Conservation (phyloP, 2,888 invertebrate genomes). For the Lathronympha strigana region DNA sequence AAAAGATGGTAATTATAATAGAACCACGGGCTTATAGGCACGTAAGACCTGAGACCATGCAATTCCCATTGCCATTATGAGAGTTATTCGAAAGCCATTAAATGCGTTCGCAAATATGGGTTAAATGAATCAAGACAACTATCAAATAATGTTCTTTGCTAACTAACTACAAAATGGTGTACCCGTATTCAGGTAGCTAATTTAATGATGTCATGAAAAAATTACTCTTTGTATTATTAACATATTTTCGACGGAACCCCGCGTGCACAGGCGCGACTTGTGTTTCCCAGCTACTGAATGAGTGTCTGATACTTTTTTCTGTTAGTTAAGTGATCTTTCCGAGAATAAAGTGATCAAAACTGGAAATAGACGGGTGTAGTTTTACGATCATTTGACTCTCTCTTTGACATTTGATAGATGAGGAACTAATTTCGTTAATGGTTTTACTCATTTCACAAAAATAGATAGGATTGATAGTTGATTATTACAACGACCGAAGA, state of each 20-base stretch:
- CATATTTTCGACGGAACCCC: constrained; percentile 6
- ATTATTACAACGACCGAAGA: constrained; percentile 8
- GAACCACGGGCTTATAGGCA: not conserved
- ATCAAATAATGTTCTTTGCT: too few relatives aligned
- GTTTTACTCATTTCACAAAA: constrained; percentile 27
- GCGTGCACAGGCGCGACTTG: not conserved
- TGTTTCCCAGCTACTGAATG: not conserved
- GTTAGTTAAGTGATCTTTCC: constrained; percentile 34
- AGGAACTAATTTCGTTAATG: constrained; percentile 37
- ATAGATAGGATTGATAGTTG: constrained; percentile 12
- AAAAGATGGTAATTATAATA: constrained; percentile 4
- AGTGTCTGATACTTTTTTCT: constrained; percentile 19
- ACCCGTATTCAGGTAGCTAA: not conserved
- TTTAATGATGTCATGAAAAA: not conserved
- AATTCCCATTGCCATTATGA: constrained; percentile 7
- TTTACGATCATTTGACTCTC: constrained; percentile 29
- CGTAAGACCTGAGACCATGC: constrained; percentile 19
- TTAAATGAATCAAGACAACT: too few relatives aligned
- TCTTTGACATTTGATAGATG: constrained; percentile 37
- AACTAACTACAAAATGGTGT: too few relatives aligned
- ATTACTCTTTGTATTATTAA: not conserved
- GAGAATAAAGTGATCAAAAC: constrained; percentile 31
- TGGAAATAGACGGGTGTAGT: constrained; percentile 29
- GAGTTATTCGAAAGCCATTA: constrained; percentile 30
- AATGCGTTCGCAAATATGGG: constrained; percentile 14